A percentile compares a stretch with the other conserved stretches of the same genome.
Evolutionary conservation across 2,113 vertebrate genomes (phyloP).

Genomic region (Peromyscus polionotus): DNA sequence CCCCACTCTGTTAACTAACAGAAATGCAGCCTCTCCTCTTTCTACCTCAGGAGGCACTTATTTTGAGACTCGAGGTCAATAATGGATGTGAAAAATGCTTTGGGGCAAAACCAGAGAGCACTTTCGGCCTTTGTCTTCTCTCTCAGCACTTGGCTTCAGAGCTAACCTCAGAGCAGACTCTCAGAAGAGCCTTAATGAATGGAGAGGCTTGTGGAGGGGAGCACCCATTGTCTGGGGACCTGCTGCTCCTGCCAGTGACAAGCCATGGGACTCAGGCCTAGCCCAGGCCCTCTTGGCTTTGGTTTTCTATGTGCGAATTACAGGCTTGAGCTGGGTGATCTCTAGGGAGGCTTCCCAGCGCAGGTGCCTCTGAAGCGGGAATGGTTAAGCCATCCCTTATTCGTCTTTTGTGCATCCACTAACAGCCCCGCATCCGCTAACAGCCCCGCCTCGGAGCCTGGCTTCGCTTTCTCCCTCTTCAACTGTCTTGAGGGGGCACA

Average conservation of each 20-base stretch:
- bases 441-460: not conserved
- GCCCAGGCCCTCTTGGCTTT: not conserved
- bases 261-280: not conserved
- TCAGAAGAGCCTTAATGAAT: constrained; percentile 25
- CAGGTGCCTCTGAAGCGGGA: not conserved
- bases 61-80: constrained; percentile 69
- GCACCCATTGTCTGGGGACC: not conserved
- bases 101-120: not conserved
- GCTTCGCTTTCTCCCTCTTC: not conserved
- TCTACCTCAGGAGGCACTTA: constrained; percentile 3
- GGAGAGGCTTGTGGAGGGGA: not conserved
- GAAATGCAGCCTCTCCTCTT: not conserved
- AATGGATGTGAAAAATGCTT: constrained; percentile 27
- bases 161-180: constrained; percentile 35
- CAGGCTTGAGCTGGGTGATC: not conserved
- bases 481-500: not conserved
- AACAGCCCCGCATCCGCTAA: not conserved
- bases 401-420: not conserved
- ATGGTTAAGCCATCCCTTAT: not conserved
- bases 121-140: not conserved
- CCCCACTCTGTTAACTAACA: not conserved
- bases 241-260: not conserved
- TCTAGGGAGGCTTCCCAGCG: not conserved
- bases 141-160: constrained; percentile 1
- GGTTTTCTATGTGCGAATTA: not conserved